Base-by-base conservation (phyloP, 2,888 invertebrate species). In the Caenorhabditis doughertyi region DNA sequence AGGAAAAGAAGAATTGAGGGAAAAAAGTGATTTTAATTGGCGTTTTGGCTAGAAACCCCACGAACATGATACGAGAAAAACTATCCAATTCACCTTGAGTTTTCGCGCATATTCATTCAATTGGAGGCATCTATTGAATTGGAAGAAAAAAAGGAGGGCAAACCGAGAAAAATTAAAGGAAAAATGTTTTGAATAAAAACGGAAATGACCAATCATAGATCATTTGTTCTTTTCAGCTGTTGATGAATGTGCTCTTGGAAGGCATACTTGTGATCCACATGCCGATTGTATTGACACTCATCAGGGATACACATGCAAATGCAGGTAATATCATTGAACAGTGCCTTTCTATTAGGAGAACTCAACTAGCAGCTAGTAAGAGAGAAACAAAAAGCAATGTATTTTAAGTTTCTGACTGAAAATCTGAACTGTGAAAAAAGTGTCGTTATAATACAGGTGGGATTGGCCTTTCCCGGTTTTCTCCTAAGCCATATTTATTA, bases 251-350 rank as follows among this genome's bases (percentile, higher is more conserved):
- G 80, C 87, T 7, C 73, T 89, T 16, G 92, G 92, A 11, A 86
- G 87, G 1, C 91, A 92, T 76, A 87, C 90, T 25, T 92, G 92
- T 72, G 90, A 92, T 79, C 70, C 86, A 35, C 88, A 90, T 70
- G 91, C 92, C 47, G 90, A 90, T 29, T 92, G 92, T 77, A 84
- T 90, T 51, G 91, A 91, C 81, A 91, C 90, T 8, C 58, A 80
- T 39, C 89, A 89, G 9, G 88, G 89, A 62, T 92, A 89, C 82
- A 88, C 85, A 18, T 92, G 92, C 79, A 85, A 84, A 76, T 88
- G 77, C 68, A 60, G 79, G 77, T 77, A 35, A 35, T 49, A 23
- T n/a, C 42, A 13, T 32, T 4, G 32, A 32, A 32, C 5, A 32
- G 32, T 39, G 39, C 39, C 13, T 16, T 39, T 39, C 13, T 39